These are phyloP conservation scores for Bugula neritina DNA, from an alignment of 2,888 invertebrate genomes.

Conservation along the genomic window DNA sequence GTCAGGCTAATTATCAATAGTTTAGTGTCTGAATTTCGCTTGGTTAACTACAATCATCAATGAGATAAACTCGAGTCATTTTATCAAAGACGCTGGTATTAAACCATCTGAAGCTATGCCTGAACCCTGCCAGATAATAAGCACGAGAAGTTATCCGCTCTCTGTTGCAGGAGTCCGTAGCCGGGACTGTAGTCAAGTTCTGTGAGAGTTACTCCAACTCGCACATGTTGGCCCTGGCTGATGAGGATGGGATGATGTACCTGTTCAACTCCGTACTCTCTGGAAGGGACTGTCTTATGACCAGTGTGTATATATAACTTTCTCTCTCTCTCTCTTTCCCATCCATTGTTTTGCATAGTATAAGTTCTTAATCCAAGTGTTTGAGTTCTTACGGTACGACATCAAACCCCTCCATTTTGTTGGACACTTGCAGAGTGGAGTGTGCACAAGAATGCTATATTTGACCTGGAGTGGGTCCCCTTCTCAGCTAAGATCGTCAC, in stretches of 20 bases:
- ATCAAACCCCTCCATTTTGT: no score
- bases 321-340: no score
- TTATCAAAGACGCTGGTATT: no score
- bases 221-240: constrained; percentile 72
- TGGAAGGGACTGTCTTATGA: constrained; percentile 35
- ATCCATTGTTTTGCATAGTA: background rate
- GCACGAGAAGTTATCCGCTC: no score
- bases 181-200: constrained; percentile 15
- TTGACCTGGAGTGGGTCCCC: constrained; percentile 81
- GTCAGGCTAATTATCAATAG: no score
- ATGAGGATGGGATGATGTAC: constrained; percentile 74
- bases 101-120: no score
- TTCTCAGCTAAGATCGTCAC: constrained; percentile 70
- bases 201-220: background rate
- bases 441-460: constrained; percentile 76
- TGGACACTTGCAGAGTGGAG: constrained; percentile 45
- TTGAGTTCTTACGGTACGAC: background rate
- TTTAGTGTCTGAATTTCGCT: no score
- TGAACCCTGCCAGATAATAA: no score
- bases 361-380: no score
- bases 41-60: no score
- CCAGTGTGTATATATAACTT: constrained; percentile 35
- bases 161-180: constrained; percentile 22
- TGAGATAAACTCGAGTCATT: no score
- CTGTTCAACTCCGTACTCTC: constrained; percentile 53